These are phyloP conservation scores for Colletes latitarsis DNA, from an alignment of 1,140 invertebrate species.

Conservation along the genomic window DNA sequence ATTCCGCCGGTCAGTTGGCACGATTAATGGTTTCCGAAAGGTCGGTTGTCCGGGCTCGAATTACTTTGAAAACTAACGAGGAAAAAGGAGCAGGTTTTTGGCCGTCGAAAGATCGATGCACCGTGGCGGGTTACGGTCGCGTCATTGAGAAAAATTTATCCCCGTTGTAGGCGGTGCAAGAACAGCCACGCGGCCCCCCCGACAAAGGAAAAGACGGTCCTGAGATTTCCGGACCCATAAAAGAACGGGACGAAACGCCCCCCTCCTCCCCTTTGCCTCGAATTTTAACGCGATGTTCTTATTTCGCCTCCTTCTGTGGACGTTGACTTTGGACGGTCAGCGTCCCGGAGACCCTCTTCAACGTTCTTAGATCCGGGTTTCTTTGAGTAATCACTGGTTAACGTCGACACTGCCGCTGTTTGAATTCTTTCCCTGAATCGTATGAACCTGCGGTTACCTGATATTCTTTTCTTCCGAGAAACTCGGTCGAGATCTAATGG, in stretches of 20 bases:
- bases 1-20: conserved; percentile 5
- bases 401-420: not conserved
- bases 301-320: conserved; percentile 28
- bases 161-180: conserved; percentile 49
- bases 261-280: conserved; percentile 1
- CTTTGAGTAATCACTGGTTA: conserved; percentile 42
- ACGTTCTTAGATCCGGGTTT: conserved; percentile 48
- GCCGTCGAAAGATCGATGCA: conserved; percentile 7
- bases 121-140: conserved; percentile 18
- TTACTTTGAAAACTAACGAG: not conserved
- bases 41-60: not conserved
- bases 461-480: not conserved
- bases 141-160: conserved; percentile 60
- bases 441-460: conserved; percentile 9
- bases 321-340: conserved; percentile 55
- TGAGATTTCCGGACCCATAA: conserved; percentile 48
- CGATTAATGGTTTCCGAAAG: conserved; percentile 14
- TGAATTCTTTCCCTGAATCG: not conserved
- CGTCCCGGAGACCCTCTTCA: conserved; percentile 51
- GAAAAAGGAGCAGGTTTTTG: conserved; percentile 21
- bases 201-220: conserved; percentile 59
- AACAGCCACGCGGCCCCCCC: not conserved
- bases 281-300: conserved; percentile 57
- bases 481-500: not conserved
- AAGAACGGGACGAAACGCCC: not conserved